phyloP scores from a whole-genome alignment of 2,113 vertebrate genomes.

The Cheilinus undulatus region DNA sequence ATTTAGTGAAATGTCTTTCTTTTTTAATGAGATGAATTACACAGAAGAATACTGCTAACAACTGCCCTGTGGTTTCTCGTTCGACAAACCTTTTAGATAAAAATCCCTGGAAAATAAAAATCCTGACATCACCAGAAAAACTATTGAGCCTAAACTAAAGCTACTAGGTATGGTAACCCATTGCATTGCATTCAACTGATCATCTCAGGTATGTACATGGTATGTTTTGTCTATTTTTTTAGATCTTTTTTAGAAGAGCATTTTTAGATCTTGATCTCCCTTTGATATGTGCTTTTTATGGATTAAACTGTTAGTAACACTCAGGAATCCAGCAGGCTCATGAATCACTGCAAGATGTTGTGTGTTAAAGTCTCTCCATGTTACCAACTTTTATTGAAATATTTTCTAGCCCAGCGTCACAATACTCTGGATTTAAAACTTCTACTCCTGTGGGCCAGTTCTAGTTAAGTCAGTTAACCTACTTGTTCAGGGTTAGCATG shows the following conservation, averaged over 20 bases:
- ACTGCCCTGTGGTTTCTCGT: background rate
- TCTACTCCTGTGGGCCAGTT: constrained; percentile 3
- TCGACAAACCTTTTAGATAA: constrained; percentile 11
- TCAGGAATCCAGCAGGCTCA: background rate
- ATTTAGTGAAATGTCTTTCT: constrained; percentile 36
- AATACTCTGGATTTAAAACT: background rate
- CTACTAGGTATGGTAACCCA: background rate
- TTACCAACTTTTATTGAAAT: constrained; percentile 5
- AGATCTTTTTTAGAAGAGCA: background rate
- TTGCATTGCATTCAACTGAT: background rate
- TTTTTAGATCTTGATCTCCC: background rate
- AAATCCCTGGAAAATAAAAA: background rate
- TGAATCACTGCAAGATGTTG: constrained; percentile 7
- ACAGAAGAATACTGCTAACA: background rate
- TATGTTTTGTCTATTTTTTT: background rate
- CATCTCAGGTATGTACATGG: background rate
- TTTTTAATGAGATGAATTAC: background rate
- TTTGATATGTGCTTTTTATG: background rate
- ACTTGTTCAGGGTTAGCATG: background rate
- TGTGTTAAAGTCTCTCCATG: background rate
- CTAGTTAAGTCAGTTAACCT: too few species aligned
- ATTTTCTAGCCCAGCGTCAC: background rate
- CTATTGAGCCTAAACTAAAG: background rate
- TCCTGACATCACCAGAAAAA: constrained; percentile 2
- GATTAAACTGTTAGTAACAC: background rate